Evolutionary conservation across 2,888 invertebrate species (phyloP).

Genomic region (Drosophila formosana): DNA sequence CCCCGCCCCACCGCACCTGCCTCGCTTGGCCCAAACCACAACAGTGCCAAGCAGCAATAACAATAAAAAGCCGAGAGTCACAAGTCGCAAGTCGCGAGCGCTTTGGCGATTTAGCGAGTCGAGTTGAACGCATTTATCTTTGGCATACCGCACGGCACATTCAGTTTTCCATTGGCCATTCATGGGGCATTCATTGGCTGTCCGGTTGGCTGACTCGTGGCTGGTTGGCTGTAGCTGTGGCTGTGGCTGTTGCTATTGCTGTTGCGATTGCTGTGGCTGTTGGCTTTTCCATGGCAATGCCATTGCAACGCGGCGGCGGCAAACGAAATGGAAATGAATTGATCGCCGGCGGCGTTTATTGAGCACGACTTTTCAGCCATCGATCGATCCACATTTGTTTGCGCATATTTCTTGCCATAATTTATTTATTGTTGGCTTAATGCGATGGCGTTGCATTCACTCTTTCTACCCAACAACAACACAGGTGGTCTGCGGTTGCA

Average conservation of each 20-base stretch:
- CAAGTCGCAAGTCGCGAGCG: background rate
- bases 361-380: slow-evolving; percentile 70
- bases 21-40: slow-evolving; percentile 1
- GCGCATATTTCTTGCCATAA: slow-evolving; percentile 62
- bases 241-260: background rate
- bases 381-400: slow-evolving; percentile 70
- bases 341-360: slow-evolving; percentile 73
- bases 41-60: slow-evolving; percentile 17
- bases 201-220: slow-evolving; percentile 20
- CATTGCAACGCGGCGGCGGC: slow-evolving; percentile 43
- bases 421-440: slow-evolving; percentile 65
- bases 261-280: background rate
- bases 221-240: slow-evolving; percentile 31
- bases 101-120: slow-evolving; percentile 10
- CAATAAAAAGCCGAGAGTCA: slow-evolving; percentile 20
- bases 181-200: slow-evolving; percentile 40
- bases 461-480: slow-evolving; percentile 7
- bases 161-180: slow-evolving; percentile 53
- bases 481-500: slow-evolving; percentile 21
- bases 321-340: slow-evolving; percentile 76
- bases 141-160: slow-evolving; percentile 35
- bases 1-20: slow-evolving; percentile 22
- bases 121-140: slow-evolving; percentile 75
- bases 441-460: slow-evolving; percentile 37
- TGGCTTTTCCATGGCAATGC: slow-evolving; percentile 64